These are phyloP conservation scores for Ochotona curzoniae DNA, from an alignment of 2,113 vertebrate species.

Conservation along the genomic window DNA sequence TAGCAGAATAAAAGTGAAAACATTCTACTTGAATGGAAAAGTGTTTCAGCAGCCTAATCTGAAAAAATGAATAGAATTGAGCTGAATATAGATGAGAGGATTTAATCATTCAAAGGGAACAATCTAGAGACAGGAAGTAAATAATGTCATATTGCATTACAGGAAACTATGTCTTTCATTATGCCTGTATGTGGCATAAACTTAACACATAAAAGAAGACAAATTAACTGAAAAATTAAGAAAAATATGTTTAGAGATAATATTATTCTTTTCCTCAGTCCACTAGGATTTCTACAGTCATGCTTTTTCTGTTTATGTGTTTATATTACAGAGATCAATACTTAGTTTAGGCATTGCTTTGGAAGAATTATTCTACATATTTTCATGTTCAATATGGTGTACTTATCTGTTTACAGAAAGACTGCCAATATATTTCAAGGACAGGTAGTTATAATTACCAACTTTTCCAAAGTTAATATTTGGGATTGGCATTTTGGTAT, in stretches of 20 bases:
- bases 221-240: neutral
- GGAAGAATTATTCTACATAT: neutral
- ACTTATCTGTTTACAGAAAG: neutral
- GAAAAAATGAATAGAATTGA: slow-evolving; percentile 13
- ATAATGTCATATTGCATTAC: neutral
- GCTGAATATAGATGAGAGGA: neutral
- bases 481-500: too few relatives aligned
- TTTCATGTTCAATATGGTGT: slow-evolving; percentile 8
- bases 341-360: slow-evolving; percentile 13
- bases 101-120: neutral
- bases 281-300: neutral
- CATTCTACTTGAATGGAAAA: neutral
- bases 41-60: neutral
- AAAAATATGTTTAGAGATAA: neutral
- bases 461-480: too few relatives aligned
- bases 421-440: slow-evolving; percentile 1
- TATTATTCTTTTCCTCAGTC: neutral
- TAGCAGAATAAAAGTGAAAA: neutral
- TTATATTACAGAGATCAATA: slow-evolving; percentile 29
- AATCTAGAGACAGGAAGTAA: neutral
- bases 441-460: too few relatives aligned
- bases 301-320: neutral
- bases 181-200: neutral
- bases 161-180: neutral
- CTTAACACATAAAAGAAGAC: neutral